These are phyloP conservation scores for Elephantulus edwardii DNA, from an alignment of 2,113 vertebrate genomes.

Conservation along the genomic window DNA sequence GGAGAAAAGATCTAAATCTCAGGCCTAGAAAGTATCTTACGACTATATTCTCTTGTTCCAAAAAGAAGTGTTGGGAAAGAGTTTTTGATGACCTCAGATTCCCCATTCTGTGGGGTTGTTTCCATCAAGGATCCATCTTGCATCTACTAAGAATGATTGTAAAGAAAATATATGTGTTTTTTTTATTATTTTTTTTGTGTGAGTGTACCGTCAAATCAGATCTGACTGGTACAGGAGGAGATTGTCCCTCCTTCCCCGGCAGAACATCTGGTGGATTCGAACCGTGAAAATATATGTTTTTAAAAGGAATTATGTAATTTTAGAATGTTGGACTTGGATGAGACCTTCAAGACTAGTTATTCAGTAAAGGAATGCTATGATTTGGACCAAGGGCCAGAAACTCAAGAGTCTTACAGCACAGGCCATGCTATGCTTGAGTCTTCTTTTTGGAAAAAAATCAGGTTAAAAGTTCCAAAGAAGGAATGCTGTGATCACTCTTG, in stretches of 20 bases:
- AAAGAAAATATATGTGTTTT: background rate
- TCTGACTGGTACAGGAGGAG: too few relatives aligned
- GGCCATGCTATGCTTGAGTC: background rate
- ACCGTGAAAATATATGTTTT: background rate
- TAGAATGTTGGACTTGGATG: background rate
- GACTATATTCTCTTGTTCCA: background rate
- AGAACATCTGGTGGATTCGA: too few relatives aligned
- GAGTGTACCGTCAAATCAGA: too few relatives aligned
- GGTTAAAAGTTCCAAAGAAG: background rate
- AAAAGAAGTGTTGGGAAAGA: conserved; percentile 4
- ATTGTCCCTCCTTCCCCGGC: too few relatives aligned
- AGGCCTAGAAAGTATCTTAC: background rate
- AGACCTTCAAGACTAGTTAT: background rate
- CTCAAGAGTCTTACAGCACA: background rate
- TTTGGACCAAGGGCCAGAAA: background rate
- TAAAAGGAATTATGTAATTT: background rate
- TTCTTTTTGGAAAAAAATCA: background rate
- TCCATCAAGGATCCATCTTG: background rate
- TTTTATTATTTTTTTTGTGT: too few relatives aligned
- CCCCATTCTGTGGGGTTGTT: background rate
- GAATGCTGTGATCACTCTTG: too few relatives aligned
- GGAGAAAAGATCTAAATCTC: background rate
- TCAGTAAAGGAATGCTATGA: background rate
- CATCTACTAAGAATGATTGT: background rate
- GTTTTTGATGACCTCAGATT: background rate